Evolutionary conservation across 2,797 vertebrate genomes (phyloP).

Genomic region (Rhinoraja longicauda): DNA sequence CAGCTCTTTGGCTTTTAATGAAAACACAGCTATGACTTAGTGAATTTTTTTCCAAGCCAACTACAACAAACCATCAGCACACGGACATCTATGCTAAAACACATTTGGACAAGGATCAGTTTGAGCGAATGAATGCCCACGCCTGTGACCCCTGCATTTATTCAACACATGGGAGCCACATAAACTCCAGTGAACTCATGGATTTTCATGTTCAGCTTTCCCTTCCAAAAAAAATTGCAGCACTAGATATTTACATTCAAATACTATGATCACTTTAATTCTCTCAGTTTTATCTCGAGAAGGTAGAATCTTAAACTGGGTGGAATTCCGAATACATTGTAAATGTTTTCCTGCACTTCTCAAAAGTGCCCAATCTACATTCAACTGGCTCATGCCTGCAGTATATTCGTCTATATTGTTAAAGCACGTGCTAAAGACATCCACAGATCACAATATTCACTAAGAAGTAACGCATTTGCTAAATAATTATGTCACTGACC

Average conservation of each 20-base stretch:
- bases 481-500: not conserved
- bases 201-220: constrained; percentile 11
- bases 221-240: not conserved
- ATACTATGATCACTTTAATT: not conserved
- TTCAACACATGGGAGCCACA: constrained; percentile 15
- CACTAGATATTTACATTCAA: not conserved
- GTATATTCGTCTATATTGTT: not conserved
- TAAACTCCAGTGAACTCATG: constrained; percentile 26
- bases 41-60: not conserved
- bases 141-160: constrained; percentile 20
- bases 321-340: not conserved
- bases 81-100: not conserved
- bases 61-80: constrained; percentile 29
- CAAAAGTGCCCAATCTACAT: not conserved
- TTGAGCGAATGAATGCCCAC: constrained; percentile 1
- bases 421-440: not conserved
- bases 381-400: not conserved
- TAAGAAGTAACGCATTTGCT: not conserved
- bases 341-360: not conserved
- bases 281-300: not conserved
- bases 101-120: not conserved
- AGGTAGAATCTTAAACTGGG: not conserved
- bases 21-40: not conserved
- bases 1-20: constrained; percentile 4
- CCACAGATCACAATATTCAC: not conserved